Conservation (phyloP, 2,113 vertebrate species). For the Eleginops maclovinus region DNA sequence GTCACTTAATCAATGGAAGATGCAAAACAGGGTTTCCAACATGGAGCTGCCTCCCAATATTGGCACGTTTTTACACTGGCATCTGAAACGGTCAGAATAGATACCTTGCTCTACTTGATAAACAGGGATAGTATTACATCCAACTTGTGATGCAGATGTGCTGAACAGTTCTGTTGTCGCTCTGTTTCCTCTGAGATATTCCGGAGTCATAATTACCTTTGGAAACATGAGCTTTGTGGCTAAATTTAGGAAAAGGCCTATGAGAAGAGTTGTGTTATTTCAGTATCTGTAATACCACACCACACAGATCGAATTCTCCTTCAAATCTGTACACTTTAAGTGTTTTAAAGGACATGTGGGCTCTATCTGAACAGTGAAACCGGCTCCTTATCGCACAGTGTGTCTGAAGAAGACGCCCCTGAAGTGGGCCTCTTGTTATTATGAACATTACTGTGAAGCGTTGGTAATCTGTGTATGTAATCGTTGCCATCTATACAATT, state of each 20-base stretch:
- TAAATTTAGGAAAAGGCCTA: constrained; percentile 5
- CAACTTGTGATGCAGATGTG: background rate
- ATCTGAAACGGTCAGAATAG: background rate
- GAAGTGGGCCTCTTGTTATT: background rate
- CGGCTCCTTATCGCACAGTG: too few species aligned
- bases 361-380: background rate
- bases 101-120: background rate
- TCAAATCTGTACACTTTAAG: background rate
- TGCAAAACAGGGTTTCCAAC: constrained; percentile 57
- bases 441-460: constrained; percentile 19
- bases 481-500: constrained; percentile 29
- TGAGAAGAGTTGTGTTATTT: background rate
- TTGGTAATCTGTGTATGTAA: constrained; percentile 29
- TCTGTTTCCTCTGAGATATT: constrained; percentile 16
- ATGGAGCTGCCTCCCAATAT: constrained; percentile 9
- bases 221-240: constrained; percentile 22
- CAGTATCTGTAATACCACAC: constrained; percentile 6
- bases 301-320: background rate
- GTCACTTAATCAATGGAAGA: constrained; percentile 21
- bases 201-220: constrained; percentile 32
- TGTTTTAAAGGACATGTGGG: background rate
- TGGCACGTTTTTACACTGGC: constrained; percentile 10
- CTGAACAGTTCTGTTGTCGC: constrained; percentile 5
- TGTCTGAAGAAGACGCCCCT: too few species aligned
- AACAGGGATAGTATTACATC: background rate